A percentile compares a stretch with the other conserved stretches of the same genome.
Evolutionary conservation across 2,888 invertebrate genomes (phyloP).

Genomic region (Psylliodes chrysocephalus): DNA sequence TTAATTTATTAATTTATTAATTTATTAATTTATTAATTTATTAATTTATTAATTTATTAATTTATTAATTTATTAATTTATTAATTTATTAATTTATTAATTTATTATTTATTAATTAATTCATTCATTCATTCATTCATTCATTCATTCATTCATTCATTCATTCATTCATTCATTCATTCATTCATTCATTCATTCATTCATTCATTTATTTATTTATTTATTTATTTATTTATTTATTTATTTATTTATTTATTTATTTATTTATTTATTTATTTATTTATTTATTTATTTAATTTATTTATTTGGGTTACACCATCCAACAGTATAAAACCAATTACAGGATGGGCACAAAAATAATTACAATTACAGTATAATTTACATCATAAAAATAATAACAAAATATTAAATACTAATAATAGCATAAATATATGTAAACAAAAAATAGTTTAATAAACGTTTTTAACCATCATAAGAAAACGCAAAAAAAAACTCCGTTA

Average conservation of each 20-base stretch:
- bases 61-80: background rate
- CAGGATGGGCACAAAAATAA: no score
- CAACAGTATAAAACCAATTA: no score
- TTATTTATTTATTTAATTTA: background rate
- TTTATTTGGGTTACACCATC: no score
- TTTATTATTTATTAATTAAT: background rate
- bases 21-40: background rate
- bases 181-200: no score
- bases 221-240: background rate
- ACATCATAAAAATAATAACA: no score
- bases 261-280: background rate
- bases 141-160: background rate
- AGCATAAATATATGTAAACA: no score
- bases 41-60: background rate
- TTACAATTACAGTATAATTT: no score
- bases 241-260: background rate
- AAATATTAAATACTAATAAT: no score
- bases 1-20: conserved; percentile 3
- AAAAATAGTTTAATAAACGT: no score
- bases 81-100: background rate
- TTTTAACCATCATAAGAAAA: no score
- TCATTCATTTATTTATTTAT: no score
- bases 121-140: background rate
- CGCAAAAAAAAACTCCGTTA: no score
- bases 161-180: background rate